Percentiles rank a stretch among this genome's conserved stretches.
phyloP scores from a whole-genome alignment of 2,113 vertebrate species.

The Pandion haliaetus region DNA sequence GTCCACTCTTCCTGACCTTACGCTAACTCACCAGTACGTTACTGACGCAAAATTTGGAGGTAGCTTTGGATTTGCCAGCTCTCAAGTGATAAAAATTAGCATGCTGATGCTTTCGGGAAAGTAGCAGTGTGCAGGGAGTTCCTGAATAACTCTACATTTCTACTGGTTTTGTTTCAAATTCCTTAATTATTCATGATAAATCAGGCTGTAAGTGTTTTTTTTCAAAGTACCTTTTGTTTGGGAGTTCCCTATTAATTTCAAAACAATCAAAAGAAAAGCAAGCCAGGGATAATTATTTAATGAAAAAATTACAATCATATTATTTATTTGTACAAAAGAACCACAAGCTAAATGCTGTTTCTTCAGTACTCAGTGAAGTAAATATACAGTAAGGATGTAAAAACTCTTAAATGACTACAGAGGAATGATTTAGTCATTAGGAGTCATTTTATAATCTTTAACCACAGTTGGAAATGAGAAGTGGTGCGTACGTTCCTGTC shows the following conservation, averaged over 20 bases:
- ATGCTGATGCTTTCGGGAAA: neutral
- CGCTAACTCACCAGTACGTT: accelerated
- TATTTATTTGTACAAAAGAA: neutral
- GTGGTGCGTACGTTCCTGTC: neutral
- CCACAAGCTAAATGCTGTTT: neutral
- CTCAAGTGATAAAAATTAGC: neutral
- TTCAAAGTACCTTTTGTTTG: neutral
- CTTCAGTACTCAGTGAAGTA: neutral
- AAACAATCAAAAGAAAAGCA: neutral
- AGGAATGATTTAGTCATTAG: neutral
- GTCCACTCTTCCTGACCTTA: neutral
- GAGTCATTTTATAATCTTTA: constrained; percentile 1
- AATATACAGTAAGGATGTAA: neutral
- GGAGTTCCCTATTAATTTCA: neutral
- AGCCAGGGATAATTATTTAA: neutral
- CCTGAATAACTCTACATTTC: neutral
- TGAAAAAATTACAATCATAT: neutral
- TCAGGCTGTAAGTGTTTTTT: neutral
- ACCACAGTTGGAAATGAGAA: neutral
- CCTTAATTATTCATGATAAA: neutral
- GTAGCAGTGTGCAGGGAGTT: neutral
- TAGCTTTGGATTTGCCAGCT: neutral
- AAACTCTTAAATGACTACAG: neutral
- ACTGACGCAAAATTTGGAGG: neutral
- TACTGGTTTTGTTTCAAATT: neutral